Conservation (phyloP, 2,888 invertebrate species). For the Rapana venosa region DNA sequence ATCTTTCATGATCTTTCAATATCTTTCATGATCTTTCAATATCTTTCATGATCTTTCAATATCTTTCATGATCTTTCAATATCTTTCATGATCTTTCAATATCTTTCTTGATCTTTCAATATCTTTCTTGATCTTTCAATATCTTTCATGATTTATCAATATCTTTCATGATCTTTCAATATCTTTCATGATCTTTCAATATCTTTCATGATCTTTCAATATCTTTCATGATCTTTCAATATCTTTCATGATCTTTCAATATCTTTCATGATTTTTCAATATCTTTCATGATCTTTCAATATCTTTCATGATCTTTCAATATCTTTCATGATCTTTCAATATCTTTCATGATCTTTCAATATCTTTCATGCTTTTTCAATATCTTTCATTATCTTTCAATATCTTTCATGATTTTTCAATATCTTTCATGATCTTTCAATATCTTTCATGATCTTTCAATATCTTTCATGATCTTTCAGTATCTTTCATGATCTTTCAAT, state of each 20-base stretch:
- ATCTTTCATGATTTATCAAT: no score
- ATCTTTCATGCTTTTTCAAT: background rate
- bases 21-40: no score
- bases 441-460: background rate
- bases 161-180: background rate
- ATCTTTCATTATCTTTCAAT: background rate
- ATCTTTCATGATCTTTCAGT: background rate
- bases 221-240: background rate
- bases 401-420: background rate
- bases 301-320: background rate
- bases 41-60: no score
- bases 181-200: background rate
- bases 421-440: background rate
- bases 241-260: background rate
- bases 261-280: background rate
- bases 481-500: background rate
- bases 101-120: no score
- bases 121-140: no score
- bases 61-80: no score
- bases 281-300: background rate
- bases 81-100: no score
- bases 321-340: background rate
- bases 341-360: background rate
- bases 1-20: background rate
- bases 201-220: background rate